Conservation (phyloP, 1,140 invertebrate genomes). For the Eurosta solidaginis region DNA sequence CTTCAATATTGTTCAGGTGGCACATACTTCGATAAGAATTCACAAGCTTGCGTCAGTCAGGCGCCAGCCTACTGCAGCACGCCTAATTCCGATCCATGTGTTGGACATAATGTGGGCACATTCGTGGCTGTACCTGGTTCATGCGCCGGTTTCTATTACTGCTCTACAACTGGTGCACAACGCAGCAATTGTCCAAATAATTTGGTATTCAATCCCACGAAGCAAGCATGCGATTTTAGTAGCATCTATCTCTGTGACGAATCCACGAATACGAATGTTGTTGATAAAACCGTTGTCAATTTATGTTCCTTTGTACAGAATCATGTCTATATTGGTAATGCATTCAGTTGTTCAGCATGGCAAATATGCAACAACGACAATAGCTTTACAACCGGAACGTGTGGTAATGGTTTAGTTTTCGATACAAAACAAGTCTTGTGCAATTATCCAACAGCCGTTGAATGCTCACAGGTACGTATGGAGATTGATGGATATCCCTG, state of each 20-base stretch:
- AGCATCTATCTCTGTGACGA: constrained; percentile 34
- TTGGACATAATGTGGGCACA: constrained; percentile 32
- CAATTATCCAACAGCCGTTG: constrained; percentile 32
- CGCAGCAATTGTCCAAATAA: constrained; percentile 37
- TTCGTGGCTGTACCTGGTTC: constrained; percentile 32
- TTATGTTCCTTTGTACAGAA: constrained; percentile 39
- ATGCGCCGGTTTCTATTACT: constrained; percentile 42
- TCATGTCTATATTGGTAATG: constrained; percentile 39
- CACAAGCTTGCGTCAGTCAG: not conserved
- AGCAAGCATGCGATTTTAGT: constrained; percentile 36
- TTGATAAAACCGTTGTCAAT: constrained; percentile 30
- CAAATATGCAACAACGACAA: constrained; percentile 37
- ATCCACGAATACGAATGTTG: not conserved
- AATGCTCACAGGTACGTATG: constrained; percentile 38
- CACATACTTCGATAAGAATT: constrained; percentile 25
- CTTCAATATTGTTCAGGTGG: constrained; percentile 29
- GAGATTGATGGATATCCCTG: no score
- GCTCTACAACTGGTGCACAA: constrained; percentile 33
- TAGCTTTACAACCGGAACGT: constrained; percentile 34
- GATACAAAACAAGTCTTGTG: constrained; percentile 35
- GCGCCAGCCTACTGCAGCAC: constrained; percentile 33
- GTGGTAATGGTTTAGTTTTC: constrained; percentile 23
- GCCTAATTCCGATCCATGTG: constrained; percentile 32
- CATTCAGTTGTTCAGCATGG: constrained; percentile 38
- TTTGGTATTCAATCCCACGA: constrained; percentile 40